These are phyloP conservation scores for Drosophila macrospina DNA, from an alignment of 2,888 invertebrate genomes.

Conservation along the genomic window DNA sequence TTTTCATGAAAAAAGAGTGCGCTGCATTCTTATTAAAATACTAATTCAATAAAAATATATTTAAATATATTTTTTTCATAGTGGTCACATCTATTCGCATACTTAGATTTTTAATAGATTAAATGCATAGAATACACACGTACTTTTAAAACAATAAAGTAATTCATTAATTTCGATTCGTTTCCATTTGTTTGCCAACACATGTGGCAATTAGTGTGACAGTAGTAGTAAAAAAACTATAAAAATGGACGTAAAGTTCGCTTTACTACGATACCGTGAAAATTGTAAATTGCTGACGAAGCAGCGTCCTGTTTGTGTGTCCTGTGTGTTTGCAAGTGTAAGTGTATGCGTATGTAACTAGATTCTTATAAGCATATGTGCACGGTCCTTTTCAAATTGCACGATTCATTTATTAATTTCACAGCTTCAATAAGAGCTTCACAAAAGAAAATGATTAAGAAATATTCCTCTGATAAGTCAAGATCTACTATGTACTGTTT, in stretches of 20 bases:
- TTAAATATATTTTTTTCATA: constrained; percentile 41
- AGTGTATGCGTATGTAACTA: neutral
- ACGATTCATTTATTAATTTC: constrained; percentile 47
- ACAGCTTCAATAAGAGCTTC: constrained; percentile 37
- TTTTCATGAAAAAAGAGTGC: constrained; percentile 79
- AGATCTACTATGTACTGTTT: constrained; percentile 31
- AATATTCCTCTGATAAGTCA: constrained; percentile 32
- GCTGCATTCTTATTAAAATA: constrained; percentile 69
- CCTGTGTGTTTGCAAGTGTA: constrained; percentile 1
- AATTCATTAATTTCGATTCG: constrained; percentile 57
- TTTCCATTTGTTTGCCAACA: constrained; percentile 35
- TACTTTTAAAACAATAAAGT: constrained; percentile 67
- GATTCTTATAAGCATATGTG: neutral
- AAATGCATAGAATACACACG: constrained; percentile 66
- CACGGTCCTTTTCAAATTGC: constrained; percentile 43
- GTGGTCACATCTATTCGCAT: constrained; percentile 67
- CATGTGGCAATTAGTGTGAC: constrained; percentile 65
- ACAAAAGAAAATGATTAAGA: constrained; percentile 34
- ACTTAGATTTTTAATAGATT: constrained; percentile 64
- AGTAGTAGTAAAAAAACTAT: constrained; percentile 54
- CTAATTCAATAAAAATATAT: constrained; percentile 52
- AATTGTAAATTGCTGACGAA: constrained; percentile 18
- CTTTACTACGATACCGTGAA: constrained; percentile 35
- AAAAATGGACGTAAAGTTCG: constrained; percentile 70
- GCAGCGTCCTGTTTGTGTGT: neutral